Conservation (phyloP, 2,797 vertebrate species). For the Iguana delicatissima region DNA sequence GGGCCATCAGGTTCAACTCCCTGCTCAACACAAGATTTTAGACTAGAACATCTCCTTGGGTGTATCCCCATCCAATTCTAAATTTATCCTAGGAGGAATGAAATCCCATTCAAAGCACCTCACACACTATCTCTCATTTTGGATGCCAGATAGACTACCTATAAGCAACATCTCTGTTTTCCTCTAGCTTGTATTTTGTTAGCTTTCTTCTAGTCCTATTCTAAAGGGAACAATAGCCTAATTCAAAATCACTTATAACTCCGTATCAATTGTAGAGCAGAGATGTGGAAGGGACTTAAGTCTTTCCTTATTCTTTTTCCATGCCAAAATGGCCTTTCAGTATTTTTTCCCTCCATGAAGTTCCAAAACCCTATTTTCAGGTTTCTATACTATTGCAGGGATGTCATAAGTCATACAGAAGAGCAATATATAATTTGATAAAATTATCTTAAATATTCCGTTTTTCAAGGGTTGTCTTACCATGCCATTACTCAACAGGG, state of each 20-base stretch:
- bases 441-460: background rate
- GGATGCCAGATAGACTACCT: background rate
- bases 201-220: background rate
- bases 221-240: too few species aligned
- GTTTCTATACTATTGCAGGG: background rate
- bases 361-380: background rate
- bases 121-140: background rate
- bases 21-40: too few species aligned
- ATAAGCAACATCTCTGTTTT: background rate
- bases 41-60: too few species aligned
- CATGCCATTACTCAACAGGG: background rate
- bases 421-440: background rate
- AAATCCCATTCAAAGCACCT: background rate
- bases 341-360: background rate
- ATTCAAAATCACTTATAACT: too few species aligned
- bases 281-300: background rate
- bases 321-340: background rate
- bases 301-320: background rate
- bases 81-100: background rate
- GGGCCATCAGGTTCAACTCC: too few species aligned
- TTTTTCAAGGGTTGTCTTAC: background rate
- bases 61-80: background rate
- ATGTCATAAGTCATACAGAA: background rate
- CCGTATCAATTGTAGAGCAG: background rate
- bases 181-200: background rate